Evolutionary conservation across 2,797 vertebrate genomes (phyloP), one percentile per base, ranked within the genome.

Genomic region (Sebastes hubbsi): DNA sequence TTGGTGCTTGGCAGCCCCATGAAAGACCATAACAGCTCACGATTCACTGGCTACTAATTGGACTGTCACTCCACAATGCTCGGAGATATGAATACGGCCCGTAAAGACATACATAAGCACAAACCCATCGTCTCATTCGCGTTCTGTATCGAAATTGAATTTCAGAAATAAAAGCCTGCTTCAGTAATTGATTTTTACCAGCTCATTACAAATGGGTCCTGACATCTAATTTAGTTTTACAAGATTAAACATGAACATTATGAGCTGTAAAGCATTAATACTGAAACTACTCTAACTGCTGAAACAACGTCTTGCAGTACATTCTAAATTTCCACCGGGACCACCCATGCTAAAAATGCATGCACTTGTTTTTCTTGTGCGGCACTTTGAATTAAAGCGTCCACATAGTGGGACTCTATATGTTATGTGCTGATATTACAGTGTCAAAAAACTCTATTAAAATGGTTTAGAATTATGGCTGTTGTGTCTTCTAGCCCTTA

Each of bases 31-130:
- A 94, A 89, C 88, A 59, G 85, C 91, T 92, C 93, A 94, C 92
- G 92, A 94, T 91, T 95, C 94, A 94, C 90, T 95, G 92, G 91
- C 86, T 92, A 90, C 93, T 95, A 95, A 95, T 95, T 95, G 93
- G 91, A 94, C 92, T 93, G 92, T 95, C 94, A 94, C 83, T 94
- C 90, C 68, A 36, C 83, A 54, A 71, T 6, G 75, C 80, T 85
- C 11, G 32, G 72, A 88, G 89, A 94, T 91, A 88, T 91, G 89
- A 94, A 86, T 83, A 84, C 59, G 54, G 75, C 66, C 78, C n/a
- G 80, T 80, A 52, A 87, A 91, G 88, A 89, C 80, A 76, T 74
- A 85, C 75, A 75, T 82, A 81, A 81, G 89, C 84, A 70, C 81
- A 88, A 87, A 90, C 77, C 75, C 73, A 64, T 36, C 72, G 34